Evolutionary conservation across 2,797 vertebrate species (phyloP).

Genomic region (Balearica regulorum): DNA sequence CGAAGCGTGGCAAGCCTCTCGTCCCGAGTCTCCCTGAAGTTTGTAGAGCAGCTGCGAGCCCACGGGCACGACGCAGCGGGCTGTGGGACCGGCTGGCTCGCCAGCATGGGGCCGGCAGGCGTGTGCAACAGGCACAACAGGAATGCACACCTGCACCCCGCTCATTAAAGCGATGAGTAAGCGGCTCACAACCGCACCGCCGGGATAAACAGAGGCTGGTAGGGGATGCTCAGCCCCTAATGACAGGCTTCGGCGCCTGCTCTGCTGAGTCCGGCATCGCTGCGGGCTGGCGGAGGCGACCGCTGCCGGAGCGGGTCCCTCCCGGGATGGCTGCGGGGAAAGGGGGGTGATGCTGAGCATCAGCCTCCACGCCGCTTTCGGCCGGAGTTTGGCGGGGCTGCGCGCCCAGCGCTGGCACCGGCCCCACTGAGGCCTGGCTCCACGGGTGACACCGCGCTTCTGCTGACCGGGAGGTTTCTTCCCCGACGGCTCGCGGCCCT

Average conservation of each 20-base stretch:
- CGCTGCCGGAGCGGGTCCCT: not conserved
- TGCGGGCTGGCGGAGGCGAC: not conserved
- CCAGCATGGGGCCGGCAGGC: not conserved
- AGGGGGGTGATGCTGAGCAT: not conserved
- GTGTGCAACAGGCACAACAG: not conserved
- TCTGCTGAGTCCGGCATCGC: not conserved
- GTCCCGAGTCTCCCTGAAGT: rapidly evolving
- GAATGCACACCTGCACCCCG: not conserved
- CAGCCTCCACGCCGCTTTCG: not conserved
- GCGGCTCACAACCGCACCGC: not conserved
- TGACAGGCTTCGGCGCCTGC: not conserved
- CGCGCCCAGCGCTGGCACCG: rapidly evolving
- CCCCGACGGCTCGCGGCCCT: rapidly evolving
- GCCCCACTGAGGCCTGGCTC: not conserved
- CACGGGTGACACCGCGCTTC: rapidly evolving
- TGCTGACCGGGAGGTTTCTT: not conserved
- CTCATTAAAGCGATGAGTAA: not conserved
- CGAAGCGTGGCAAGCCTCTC: not conserved
- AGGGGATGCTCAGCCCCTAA: not conserved
- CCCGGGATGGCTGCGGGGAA: not conserved
- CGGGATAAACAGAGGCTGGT: not conserved
- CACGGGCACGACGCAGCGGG: not conserved
- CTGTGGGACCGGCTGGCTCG: not conserved
- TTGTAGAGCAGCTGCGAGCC: not conserved
- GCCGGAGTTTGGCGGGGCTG: not conserved